Evolutionary conservation across 2,797 vertebrate genomes (phyloP).

Genomic region (Centropyge bicolor): DNA sequence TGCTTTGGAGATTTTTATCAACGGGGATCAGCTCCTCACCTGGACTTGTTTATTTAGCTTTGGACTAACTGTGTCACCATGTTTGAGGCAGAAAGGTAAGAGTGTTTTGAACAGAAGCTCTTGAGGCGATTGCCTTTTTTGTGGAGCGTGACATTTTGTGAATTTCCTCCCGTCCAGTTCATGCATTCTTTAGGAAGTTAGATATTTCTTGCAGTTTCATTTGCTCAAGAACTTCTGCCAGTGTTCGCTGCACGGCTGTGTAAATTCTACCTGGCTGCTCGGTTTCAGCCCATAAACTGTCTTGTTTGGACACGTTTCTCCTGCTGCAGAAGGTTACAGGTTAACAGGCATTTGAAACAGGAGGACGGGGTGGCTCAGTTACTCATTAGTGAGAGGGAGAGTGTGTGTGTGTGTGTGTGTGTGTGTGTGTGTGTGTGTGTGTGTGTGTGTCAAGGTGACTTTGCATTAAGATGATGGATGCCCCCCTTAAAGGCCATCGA

Average conservation of each 20-base stretch:
- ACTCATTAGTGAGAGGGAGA: constrained; percentile 55
- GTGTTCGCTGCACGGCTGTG: constrained; percentile 27
- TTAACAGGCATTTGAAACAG: constrained; percentile 61
- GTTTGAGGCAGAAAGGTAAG: constrained; percentile 81
- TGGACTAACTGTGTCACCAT: constrained; percentile 62
- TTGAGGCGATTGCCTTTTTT: background rate
- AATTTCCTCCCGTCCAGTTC: constrained; percentile 22
- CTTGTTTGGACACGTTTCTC: constrained; percentile 69
- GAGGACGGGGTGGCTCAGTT: constrained; percentile 40
- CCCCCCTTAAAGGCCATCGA: constrained; percentile 4
- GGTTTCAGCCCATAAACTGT: constrained; percentile 49
- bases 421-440: constrained; percentile 25
- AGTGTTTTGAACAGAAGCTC: constrained; percentile 3
- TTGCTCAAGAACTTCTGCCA: constrained; percentile 8
- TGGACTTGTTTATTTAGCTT: constrained; percentile 65
- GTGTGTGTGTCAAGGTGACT: constrained; percentile 59
- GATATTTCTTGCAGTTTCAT: constrained; percentile 17
- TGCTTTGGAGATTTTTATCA: constrained; percentile 57
- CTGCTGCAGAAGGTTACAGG: constrained; percentile 66
- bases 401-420: constrained; percentile 15
- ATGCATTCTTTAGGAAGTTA: constrained; percentile 12
- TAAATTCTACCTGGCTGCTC: constrained; percentile 38
- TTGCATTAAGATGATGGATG: constrained; percentile 56
- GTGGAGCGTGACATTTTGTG: constrained; percentile 24
- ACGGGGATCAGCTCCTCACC: constrained; percentile 47